Conservation (phyloP, 1,140 invertebrate genomes). For the Adoxophyes honmai region DNA sequence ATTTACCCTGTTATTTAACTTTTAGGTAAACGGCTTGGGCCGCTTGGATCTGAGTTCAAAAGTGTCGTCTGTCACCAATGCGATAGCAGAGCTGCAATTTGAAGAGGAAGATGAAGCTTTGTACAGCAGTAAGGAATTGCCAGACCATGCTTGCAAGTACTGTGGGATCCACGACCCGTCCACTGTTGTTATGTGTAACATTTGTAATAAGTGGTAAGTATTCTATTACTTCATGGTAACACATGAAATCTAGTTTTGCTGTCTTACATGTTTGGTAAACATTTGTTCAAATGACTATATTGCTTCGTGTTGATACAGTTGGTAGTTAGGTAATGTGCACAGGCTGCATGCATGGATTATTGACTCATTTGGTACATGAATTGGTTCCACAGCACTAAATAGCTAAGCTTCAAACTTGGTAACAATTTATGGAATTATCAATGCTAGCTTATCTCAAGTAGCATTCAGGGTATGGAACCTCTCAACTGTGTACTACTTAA, state of each 20-base stretch:
- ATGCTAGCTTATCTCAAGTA: too few relatives aligned
- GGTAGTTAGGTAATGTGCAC: background rate
- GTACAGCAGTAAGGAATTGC: slow-evolving; percentile 92
- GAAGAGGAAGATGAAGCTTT: slow-evolving; percentile 93
- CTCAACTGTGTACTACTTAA: too few relatives aligned
- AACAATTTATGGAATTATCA: too few relatives aligned
- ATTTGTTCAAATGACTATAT: too few relatives aligned
- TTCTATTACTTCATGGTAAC: background rate
- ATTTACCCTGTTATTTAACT: slow-evolving; percentile 32
- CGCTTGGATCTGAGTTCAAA: slow-evolving; percentile 81
- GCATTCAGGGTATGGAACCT: too few relatives aligned
- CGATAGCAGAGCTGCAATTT: slow-evolving; percentile 89
- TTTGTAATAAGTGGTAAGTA: slow-evolving; percentile 96
- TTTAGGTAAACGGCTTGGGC: slow-evolving; percentile 82
- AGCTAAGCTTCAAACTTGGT: too few relatives aligned
- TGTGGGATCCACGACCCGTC: slow-evolving; percentile 99
- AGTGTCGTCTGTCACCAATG: slow-evolving; percentile 84
- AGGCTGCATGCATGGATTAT: background rate
- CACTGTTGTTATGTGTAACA: slow-evolving; percentile 98
- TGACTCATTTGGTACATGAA: background rate
- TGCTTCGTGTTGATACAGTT: too few relatives aligned
- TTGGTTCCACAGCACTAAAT: background rate
- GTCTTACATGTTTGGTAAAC: too few relatives aligned
- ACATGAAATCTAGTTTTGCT: too few relatives aligned
- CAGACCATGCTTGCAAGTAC: slow-evolving; percentile 97